These are phyloP conservation scores for Ficedula albicollis DNA, from an alignment of 2,797 vertebrate genomes.

Conservation along the genomic window DNA sequence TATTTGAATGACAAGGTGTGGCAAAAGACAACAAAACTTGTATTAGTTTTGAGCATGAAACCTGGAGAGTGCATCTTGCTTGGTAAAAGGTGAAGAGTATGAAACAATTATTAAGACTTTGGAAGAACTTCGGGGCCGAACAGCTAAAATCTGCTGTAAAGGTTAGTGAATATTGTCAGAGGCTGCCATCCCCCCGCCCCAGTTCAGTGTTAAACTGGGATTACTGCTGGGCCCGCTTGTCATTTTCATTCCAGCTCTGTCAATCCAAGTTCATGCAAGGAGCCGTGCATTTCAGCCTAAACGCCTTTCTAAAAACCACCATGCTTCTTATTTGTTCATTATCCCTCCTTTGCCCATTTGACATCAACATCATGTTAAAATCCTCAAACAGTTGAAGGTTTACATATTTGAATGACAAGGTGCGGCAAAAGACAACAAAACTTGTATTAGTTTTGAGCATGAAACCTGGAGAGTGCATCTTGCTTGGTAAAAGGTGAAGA, in stretches of 20 bases:
- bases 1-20: neutral
- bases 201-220: rapidly evolving
- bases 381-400: neutral
- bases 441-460: neutral
- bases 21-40: neutral
- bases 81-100: neutral
- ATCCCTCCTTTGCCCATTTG: neutral
- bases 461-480: neutral
- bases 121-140: neutral
- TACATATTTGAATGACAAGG: neutral
- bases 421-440: neutral
- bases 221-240: neutral
- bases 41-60: neutral
- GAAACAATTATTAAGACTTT: neutral
- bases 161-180: rapidly evolving
- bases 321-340: neutral
- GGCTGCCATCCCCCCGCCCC: neutral
- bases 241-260: neutral
- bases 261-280: neutral
- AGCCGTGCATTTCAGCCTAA: neutral
- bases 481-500: neutral
- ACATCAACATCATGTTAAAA: neutral
- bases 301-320: neutral
- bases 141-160: neutral
- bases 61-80: neutral